Evolutionary conservation across 2,797 vertebrate species (phyloP).

Genomic region (Ctenochaetus hawaiiensis): DNA sequence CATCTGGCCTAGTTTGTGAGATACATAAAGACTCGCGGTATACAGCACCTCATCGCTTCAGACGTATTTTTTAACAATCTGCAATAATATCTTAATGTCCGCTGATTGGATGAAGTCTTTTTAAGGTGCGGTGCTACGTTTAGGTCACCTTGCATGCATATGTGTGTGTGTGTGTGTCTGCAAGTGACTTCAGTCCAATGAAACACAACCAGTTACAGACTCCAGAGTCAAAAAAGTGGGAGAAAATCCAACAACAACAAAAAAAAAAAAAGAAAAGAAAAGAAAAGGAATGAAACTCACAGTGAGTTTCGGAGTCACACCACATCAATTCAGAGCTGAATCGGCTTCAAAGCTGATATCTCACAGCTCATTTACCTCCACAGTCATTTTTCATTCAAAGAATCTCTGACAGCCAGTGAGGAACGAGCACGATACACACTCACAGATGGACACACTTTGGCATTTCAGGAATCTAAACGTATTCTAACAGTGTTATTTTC

Average conservation of each 20-base stretch:
- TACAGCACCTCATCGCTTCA: slow-evolving; percentile 33
- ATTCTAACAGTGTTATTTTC: slow-evolving; percentile 26
- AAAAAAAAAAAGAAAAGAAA: neutral
- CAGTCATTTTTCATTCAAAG: slow-evolving; percentile 65
- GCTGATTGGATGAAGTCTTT: slow-evolving; percentile 42
- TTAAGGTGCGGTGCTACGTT: slow-evolving; percentile 22
- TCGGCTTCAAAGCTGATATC: slow-evolving; percentile 65
- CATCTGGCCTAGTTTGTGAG: slow-evolving; percentile 58
- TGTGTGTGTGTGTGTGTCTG: neutral
- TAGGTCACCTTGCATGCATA: slow-evolving; percentile 37
- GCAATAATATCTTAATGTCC: slow-evolving; percentile 49
- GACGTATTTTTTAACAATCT: slow-evolving; percentile 43
- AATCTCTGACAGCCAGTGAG: slow-evolving; percentile 54
- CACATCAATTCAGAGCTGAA: slow-evolving; percentile 73
- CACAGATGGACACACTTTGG: slow-evolving; percentile 48
- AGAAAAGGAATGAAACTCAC: no score
- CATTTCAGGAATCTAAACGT: slow-evolving; percentile 33
- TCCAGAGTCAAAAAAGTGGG: slow-evolving; percentile 48
- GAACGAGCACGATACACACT: slow-evolving; percentile 41
- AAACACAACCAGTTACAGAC: slow-evolving; percentile 45
- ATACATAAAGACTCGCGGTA: slow-evolving; percentile 42
- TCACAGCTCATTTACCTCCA: slow-evolving; percentile 78
- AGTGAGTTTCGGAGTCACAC: slow-evolving; percentile 66
- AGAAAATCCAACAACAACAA: slow-evolving; percentile 27
- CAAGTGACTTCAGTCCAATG: slow-evolving; percentile 1